phyloP scores from a whole-genome alignment of 2,888 invertebrate species.

The Xestia rhomboidea region DNA sequence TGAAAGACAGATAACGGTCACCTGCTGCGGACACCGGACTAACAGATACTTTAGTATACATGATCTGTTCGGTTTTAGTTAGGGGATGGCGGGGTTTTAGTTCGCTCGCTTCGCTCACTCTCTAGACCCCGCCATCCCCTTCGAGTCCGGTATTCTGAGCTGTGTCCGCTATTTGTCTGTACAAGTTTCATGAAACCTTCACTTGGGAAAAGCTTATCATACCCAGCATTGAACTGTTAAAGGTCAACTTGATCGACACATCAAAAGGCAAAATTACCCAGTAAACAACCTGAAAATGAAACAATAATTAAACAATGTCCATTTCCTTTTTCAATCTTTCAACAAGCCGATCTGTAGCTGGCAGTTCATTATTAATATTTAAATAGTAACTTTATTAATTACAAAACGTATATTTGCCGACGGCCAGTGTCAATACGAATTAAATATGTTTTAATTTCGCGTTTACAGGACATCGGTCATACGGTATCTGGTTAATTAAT shows the following conservation, averaged over 20 bases:
- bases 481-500: conserved; percentile 54
- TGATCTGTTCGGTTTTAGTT: background rate
- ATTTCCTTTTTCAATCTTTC: conserved; percentile 57
- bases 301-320: conserved; percentile 34
- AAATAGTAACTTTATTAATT: conserved; percentile 59
- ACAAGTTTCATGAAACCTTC: background rate
- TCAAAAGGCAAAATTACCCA: conserved; percentile 1
- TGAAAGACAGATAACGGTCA: background rate
- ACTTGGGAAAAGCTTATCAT: background rate
- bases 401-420: conserved; percentile 54
- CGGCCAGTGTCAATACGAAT: conserved; percentile 59
- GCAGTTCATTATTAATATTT: conserved; percentile 58
- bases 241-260: background rate
- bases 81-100: no score
- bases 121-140: no score
- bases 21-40: background rate
- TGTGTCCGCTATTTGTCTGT: background rate
- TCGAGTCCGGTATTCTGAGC: background rate
- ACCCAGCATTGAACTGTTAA: no score
- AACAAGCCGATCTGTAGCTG: conserved; percentile 46
- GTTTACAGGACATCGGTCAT: conserved; percentile 52
- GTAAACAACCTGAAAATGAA: conserved; percentile 15
- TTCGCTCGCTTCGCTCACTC: no score
- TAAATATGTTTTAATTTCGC: conserved; percentile 62
- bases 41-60: background rate